Base-by-base conservation (phyloP, 2,888 invertebrate species). In the Drosophila pseudotakahashii region DNA sequence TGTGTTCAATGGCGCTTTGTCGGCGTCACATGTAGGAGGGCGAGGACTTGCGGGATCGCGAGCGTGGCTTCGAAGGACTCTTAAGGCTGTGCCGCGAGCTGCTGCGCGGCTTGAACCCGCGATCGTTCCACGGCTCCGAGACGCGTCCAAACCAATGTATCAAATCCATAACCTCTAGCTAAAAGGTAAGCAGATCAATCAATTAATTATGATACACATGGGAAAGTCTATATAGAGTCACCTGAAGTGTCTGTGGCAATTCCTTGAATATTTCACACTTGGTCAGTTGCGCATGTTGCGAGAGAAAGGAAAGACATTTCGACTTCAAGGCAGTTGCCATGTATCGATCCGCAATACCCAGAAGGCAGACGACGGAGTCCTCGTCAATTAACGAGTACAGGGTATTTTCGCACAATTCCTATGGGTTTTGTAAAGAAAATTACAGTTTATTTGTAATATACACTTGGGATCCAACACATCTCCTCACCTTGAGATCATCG, bases 341-440 rank as follows among this genome's bases (percentile, higher is more conserved):
- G 84, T 94, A 94, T 77, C 95, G 95, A 91, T 95, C 95, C 3
- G 95, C 94, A 86, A 95, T 93, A 75, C 94, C 94, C 51, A 95
- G 91, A 53, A 95, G 93, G 88, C 94, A 95, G 50, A 95, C 92
- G 1, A 94, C 94, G 4, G 94, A 94, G 59, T 95, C 94, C 62
- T 94, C 93, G 88, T 95, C 94, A 59, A 95, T 93, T 81, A 94
- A 93, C 7, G 92, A 90, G 76, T 94, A 93, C 37, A 95, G 90
- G 10, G 93, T 93, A 73, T 93, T 93, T 90, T 95, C 95, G 90
- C 95, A 95, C 23, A 94, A 92, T 74, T 93, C 93, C 90, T 95
- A 26, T 6, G 26, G 6, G 26, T 26, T 26, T 26, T 26, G 0
- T 26, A 26, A 26, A 26, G 26, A 26, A 26, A 26, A 26, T 26